Base-by-base conservation (phyloP, 1,140 invertebrate species). In the Phymorhynchus buccinoides region DNA sequence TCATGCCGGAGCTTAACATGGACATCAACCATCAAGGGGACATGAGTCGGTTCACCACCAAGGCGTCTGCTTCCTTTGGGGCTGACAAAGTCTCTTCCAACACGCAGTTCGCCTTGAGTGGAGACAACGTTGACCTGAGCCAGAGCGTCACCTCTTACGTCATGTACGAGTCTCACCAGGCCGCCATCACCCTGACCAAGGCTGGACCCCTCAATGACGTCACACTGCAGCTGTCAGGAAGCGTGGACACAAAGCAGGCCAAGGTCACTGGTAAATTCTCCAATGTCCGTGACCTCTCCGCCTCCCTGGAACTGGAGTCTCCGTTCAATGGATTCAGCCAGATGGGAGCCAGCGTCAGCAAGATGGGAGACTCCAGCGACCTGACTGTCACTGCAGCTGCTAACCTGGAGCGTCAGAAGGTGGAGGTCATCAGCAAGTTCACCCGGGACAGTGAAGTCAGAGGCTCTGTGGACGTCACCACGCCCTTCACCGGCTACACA, bases 1-100 rank as follows among this genome's bases (percentile, higher is more conserved):
- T 32, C 7, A 6, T 35, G n/a, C 42, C 41, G 9, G 77, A 79
- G 41, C 30, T 86, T 6, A 84, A 84, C 22, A 22, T 85, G 22
- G 83, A 85, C 16, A 18, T 88, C 1, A 66, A 85, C 35, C 80
- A 83, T 22, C 87, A 80, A 3, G 88, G 86, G 18, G 22, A 81
- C 30, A 12, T 42, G 14, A 41, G 41, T 3, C 39, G 80, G 12
- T 87, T 89, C 41, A 86, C 52, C 32, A 79, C 42, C 77, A 79
- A 48, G 41, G 41, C 41, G 7, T 30, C 32, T 18, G 44, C 77
- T 27, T 79, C 77, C 1, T 4, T 39, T 14, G 77, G 42, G 12
- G 77, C 27, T 30, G 18, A 52, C 77, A 79, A 79, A 41, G 77
- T 79, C 27, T 52, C 77, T 35, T 79, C 77, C 3, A n/a, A 79